Conservation (phyloP, 2,888 invertebrate genomes). For the Agonopterix subpropinquella region DNA sequence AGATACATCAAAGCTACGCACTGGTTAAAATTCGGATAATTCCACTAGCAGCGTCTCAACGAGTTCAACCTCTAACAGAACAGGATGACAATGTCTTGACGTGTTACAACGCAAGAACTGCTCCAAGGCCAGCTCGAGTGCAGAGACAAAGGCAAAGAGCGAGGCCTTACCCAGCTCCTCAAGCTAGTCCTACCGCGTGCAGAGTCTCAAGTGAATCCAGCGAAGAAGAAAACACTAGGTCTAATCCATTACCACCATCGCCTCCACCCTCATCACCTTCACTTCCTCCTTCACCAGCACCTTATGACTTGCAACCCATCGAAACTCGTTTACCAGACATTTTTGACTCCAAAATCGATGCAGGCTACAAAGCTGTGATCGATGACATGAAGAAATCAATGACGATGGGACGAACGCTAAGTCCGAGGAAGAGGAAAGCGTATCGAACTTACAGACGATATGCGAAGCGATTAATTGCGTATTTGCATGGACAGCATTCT, state of each 20-base stretch:
- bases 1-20: slow-evolving; percentile 68
- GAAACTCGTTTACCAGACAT: slow-evolving; percentile 65
- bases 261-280: slow-evolving; percentile 67
- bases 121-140: slow-evolving; percentile 56
- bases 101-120: slow-evolving; percentile 69
- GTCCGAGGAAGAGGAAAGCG: slow-evolving; percentile 63
- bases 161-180: slow-evolving; percentile 55
- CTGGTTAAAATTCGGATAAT: slow-evolving; percentile 70
- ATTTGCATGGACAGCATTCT: slow-evolving; percentile 66
- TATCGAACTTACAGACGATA: slow-evolving; percentile 68
- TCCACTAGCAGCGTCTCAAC: slow-evolving; percentile 63
- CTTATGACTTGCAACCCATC: slow-evolving; percentile 63
- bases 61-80: slow-evolving; percentile 63
- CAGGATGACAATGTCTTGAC: slow-evolving; percentile 71
- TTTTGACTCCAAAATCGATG: slow-evolving; percentile 69
- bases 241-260: slow-evolving; percentile 53
- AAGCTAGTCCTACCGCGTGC: slow-evolving; percentile 43
- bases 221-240: slow-evolving; percentile 63
- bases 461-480: slow-evolving; percentile 65
- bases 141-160: slow-evolving; percentile 52
- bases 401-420: slow-evolving; percentile 66
- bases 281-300: slow-evolving; percentile 60
- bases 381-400: slow-evolving; percentile 74
- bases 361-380: slow-evolving; percentile 72
- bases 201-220: slow-evolving; percentile 65